Evolutionary conservation across 1,140 invertebrate genomes (phyloP).

Genomic region (Trichoplusia ni): DNA sequence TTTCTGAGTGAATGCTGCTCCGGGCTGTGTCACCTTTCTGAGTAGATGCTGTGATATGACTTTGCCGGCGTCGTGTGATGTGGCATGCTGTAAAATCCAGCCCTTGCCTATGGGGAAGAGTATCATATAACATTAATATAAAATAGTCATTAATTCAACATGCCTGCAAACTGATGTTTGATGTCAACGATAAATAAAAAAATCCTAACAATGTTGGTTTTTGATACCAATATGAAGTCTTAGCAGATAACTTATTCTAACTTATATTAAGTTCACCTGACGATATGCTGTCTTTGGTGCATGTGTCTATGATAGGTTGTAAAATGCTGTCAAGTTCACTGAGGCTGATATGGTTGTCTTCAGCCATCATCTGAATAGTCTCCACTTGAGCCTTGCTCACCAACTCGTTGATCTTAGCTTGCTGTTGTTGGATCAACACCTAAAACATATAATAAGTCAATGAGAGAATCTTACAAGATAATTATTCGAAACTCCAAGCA

Average conservation of each 20-base stretch:
- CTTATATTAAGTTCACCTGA: no score
- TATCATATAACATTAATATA: no score
- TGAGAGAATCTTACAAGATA: no score
- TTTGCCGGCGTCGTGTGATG: constrained; percentile 88
- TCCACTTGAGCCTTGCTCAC: constrained; percentile 92
- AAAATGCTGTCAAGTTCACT: constrained; percentile 91
- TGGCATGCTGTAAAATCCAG: constrained; percentile 95
- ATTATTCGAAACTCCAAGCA: no score
- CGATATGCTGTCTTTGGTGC: constrained; percentile 99
- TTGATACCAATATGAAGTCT: no score
- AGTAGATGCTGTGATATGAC: constrained; percentile 93
- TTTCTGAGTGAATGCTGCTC: constrained; percentile 93
- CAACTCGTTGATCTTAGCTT: constrained; percentile 93
- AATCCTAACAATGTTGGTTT: no score
- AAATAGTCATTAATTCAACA: no score
- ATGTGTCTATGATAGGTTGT: constrained; percentile 97
- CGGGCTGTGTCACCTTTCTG: constrained; percentile 87
- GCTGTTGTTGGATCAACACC: constrained; percentile 92
- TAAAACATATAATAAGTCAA: constrained; percentile 77
- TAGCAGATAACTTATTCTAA: no score
- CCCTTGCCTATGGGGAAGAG: constrained; percentile 85
- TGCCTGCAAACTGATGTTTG: no score
- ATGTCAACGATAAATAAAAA: no score
- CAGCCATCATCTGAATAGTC: constrained; percentile 87
- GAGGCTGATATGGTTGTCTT: constrained; percentile 89